These are phyloP conservation scores for Balaenoptera acutorostrata DNA, from an alignment of 2,113 vertebrate genomes.

Conservation along the genomic window DNA sequence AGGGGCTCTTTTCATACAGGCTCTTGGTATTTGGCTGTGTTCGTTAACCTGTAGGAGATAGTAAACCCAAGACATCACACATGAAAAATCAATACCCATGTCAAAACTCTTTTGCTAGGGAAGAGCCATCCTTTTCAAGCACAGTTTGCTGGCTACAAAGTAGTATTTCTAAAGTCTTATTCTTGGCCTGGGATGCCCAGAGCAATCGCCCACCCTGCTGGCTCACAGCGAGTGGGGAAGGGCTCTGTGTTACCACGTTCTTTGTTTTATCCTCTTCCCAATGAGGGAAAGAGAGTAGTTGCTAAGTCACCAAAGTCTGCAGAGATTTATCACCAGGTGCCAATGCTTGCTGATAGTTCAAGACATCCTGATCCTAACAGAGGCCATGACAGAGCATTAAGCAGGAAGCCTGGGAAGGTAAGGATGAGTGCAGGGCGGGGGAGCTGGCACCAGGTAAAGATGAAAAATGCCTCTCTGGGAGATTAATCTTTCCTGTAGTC, in stretches of 20 bases:
- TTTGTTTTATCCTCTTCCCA: constrained; percentile 55
- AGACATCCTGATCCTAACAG: constrained; percentile 70
- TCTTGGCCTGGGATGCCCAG: not conserved
- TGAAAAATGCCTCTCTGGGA: constrained; percentile 76
- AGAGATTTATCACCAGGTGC: constrained; percentile 76
- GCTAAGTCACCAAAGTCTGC: constrained; percentile 72
- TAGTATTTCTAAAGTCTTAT: not conserved
- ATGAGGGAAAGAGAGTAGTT: constrained; percentile 58
- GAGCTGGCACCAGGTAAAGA: constrained; percentile 76
- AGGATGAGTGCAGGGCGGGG: constrained; percentile 59
- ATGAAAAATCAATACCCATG: constrained; percentile 27
- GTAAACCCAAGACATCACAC: not conserved
- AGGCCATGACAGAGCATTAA: constrained; percentile 70
- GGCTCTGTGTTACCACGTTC: fast-evolving
- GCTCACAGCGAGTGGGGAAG: not conserved
- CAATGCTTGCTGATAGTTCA: constrained; percentile 70
- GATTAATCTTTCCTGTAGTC: constrained; percentile 80
- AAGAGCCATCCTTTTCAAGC: not conserved
- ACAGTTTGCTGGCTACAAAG: not conserved
- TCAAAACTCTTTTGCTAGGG: not conserved
- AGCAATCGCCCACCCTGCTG: not conserved
- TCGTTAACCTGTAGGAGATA: constrained; percentile 25
- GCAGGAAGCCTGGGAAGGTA: constrained; percentile 66
- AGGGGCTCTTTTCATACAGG: not conserved
- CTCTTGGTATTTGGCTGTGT: not conserved